A percentile compares a stretch with the other conserved stretches of the same genome.
These are phyloP conservation scores for Philantomba maxwellii DNA, from an alignment of 2,113 vertebrate genomes.

Conservation along the genomic window DNA sequence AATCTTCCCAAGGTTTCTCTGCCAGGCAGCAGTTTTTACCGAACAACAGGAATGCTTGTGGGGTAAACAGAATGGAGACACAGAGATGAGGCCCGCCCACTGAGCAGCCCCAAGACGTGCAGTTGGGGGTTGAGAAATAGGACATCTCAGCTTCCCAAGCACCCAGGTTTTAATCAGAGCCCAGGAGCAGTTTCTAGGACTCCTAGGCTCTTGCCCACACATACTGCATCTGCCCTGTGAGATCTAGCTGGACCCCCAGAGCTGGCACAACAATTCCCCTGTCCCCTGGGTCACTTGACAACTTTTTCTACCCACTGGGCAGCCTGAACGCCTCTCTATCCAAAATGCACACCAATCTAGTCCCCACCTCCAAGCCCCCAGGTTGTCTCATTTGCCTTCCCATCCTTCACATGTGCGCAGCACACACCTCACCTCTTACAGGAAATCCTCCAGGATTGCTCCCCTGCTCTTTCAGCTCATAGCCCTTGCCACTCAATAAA, in stretches of 20 bases:
- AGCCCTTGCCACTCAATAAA: background rate
- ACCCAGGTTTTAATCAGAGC: background rate
- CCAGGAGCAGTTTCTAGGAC: background rate
- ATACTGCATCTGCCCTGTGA: background rate
- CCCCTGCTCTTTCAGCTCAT: background rate
- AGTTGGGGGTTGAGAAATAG: background rate
- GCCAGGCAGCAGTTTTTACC: conserved; percentile 38
- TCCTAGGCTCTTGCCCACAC: background rate
- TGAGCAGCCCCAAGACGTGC: background rate
- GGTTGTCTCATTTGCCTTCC: background rate
- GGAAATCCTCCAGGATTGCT: background rate
- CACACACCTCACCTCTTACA: background rate
- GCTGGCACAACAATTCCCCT: background rate
- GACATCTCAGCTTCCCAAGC: background rate
- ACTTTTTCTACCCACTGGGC: background rate
- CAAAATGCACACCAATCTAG: background rate
- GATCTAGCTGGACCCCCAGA: background rate
- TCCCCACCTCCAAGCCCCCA: background rate
- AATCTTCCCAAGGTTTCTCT: conserved; percentile 60
- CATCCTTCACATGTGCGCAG: background rate
- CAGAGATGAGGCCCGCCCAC: background rate
- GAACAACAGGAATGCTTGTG: conserved; percentile 44
- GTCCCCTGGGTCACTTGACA: background rate
- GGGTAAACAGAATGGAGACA: conserved; percentile 39
- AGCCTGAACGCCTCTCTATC: background rate